A percentile compares a stretch with the other conserved stretches of the same genome.
Conservation (phyloP, 1,140 invertebrate species). For the Leguminivora glycinivorella region DNA sequence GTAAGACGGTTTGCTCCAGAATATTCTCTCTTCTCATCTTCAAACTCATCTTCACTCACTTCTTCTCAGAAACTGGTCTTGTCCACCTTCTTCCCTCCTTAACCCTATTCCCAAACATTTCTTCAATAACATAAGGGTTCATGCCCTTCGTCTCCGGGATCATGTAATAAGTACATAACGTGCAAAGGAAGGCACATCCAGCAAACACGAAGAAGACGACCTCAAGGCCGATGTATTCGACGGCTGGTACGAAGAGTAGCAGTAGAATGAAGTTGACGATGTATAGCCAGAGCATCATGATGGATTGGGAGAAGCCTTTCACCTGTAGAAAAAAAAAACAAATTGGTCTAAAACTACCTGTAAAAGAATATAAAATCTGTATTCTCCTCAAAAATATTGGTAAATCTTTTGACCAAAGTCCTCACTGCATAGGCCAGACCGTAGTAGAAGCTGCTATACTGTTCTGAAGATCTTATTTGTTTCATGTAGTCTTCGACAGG, state of each 20-base stretch:
- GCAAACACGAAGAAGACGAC: constrained; percentile 4
- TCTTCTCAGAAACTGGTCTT: neutral
- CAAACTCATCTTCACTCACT: neutral
- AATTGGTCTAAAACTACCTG: too few species aligned
- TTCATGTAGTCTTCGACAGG: too few species aligned
- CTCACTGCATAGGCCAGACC: too few species aligned
- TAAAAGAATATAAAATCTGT: too few species aligned
- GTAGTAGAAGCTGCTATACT: too few species aligned
- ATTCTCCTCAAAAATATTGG: too few species aligned
- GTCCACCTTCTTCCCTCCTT: constrained; percentile 13
- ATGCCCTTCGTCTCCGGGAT: constrained; percentile 6
- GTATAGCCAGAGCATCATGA: constrained; percentile 14
- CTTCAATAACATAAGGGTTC: constrained; percentile 18
- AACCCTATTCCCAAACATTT: neutral
- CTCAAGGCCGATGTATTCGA: neutral
- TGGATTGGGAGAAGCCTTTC: constrained; percentile 22
- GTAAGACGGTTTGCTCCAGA: too few species aligned
- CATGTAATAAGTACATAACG: constrained; percentile 1
- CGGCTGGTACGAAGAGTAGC: neutral
- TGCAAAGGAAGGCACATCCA: neutral
- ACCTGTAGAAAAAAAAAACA: too few species aligned
- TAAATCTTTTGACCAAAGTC: too few species aligned
- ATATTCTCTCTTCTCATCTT: neutral
- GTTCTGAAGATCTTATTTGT: too few species aligned
- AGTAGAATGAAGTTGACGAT: constrained; percentile 14